These are phyloP conservation scores for Distichodus sexfasciatus DNA, from an alignment of 2,797 vertebrate genomes.

Conservation along the genomic window DNA sequence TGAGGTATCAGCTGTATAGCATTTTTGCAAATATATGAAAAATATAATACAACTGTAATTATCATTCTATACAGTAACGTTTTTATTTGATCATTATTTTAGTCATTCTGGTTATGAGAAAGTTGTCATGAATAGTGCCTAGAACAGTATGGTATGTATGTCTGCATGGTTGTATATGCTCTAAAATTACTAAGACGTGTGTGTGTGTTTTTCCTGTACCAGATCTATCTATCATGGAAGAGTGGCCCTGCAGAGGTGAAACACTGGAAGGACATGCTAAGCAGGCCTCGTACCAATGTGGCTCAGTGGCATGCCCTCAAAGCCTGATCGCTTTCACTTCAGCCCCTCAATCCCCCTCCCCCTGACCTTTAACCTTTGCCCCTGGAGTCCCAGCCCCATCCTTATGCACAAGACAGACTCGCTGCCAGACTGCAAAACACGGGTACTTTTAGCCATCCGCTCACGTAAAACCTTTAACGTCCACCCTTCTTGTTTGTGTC, in stretches of 20 bases:
- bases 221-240: constrained; percentile 99
- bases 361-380: constrained; percentile 38
- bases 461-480: constrained; percentile 78
- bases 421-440: constrained; percentile 82
- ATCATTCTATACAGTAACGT: too few species aligned
- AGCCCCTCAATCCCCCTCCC: constrained; percentile 52
- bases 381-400: constrained; percentile 59
- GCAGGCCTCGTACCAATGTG: constrained; percentile 92
- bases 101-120: too few species aligned
- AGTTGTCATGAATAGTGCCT: too few species aligned
- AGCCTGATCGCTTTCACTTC: constrained; percentile 79
- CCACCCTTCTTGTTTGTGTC: constrained; percentile 64
- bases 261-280: constrained; percentile 99
- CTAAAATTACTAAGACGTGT: too few species aligned
- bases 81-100: too few species aligned
- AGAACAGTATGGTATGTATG: background rate
- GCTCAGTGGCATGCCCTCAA: constrained; percentile 98
- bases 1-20: too few species aligned
- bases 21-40: too few species aligned
- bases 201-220: constrained; percentile 30
- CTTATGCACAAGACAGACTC: constrained; percentile 85
- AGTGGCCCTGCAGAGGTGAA: constrained; percentile 95
- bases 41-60: too few species aligned
- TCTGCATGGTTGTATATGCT: too few species aligned
- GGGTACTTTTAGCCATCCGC: constrained; percentile 85